phyloP scores from a whole-genome alignment of 1,140 invertebrate genomes.

The Drosophila pseudoananassae region DNA sequence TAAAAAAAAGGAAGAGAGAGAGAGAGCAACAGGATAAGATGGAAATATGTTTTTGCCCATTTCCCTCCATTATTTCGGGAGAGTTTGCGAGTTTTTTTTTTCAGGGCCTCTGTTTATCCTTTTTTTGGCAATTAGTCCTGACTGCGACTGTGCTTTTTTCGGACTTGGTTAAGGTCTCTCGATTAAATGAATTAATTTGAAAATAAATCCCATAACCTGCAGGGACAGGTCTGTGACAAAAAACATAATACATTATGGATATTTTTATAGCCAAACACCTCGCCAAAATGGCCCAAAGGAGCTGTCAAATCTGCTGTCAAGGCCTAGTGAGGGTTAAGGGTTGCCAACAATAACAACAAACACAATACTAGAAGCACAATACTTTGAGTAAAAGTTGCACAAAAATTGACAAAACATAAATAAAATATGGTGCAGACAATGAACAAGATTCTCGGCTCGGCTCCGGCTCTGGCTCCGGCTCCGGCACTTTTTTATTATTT shows the following conservation, averaged over 20 bases:
- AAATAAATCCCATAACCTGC: too few relatives aligned
- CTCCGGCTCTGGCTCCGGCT: too few relatives aligned
- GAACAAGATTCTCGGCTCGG: slow-evolving; percentile 33
- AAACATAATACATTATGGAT: background rate
- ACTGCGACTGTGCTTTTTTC: background rate
- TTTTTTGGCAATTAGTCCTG: slow-evolving; percentile 1
- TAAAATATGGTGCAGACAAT: slow-evolving; percentile 72
- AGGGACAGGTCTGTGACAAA: too few relatives aligned
- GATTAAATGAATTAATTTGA: too few relatives aligned
- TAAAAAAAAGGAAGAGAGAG: background rate
- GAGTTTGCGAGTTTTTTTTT: background rate
- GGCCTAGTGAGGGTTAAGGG: slow-evolving; percentile 25
- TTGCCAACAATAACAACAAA: background rate
- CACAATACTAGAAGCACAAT: slow-evolving; percentile 11
- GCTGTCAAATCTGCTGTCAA: slow-evolving; percentile 44
- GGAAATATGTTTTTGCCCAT: slow-evolving; percentile 35
- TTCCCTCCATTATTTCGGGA: background rate
- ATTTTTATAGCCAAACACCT: slow-evolving; percentile 14
- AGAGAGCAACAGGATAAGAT: slow-evolving; percentile 4
- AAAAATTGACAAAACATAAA: slow-evolving; percentile 80
- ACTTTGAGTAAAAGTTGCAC: slow-evolving; percentile 63
- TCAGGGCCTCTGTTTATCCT: slow-evolving; percentile 1
- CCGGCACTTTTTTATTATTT: too few relatives aligned
- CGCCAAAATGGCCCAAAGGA: slow-evolving; percentile 52
- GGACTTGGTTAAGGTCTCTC: background rate